Evolutionary conservation across 1,140 invertebrate genomes (phyloP).

Genomic region (Aphis gossypii): DNA sequence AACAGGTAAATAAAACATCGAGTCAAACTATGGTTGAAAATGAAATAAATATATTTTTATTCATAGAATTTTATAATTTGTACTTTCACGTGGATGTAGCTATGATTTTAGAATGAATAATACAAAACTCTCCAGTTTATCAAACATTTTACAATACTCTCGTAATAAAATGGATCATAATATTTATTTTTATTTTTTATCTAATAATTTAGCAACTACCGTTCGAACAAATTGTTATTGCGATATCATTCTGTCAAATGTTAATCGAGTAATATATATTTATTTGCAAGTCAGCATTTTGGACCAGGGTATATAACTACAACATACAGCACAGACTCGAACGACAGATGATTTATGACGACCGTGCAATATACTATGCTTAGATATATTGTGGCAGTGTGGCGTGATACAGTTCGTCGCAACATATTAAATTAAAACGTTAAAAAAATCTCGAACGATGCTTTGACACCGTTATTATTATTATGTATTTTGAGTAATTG

Average conservation of each 20-base stretch:
- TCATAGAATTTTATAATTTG: not conserved
- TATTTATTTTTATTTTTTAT: not conserved
- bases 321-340: not conserved
- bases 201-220: not conserved
- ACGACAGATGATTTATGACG: conserved; percentile 12
- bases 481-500: not conserved
- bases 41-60: not conserved
- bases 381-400: not conserved
- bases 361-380: not conserved
- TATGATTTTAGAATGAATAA: not conserved
- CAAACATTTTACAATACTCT: not conserved
- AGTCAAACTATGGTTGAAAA: not conserved
- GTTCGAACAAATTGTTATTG: conserved; percentile 7
- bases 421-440: not conserved
- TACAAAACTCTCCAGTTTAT: not conserved
- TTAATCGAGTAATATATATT: conserved; percentile 41
- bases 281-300: conserved; percentile 20
- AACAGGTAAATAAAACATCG: not conserved
- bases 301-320: not conserved
- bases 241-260: conserved; percentile 6
- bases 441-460: not conserved
- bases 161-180: not conserved
- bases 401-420: not conserved
- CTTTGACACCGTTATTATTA: not conserved
- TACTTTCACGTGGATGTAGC: not conserved